Evolutionary conservation across 2,797 vertebrate genomes (phyloP).

Genomic region (Nothura maculosa): DNA sequence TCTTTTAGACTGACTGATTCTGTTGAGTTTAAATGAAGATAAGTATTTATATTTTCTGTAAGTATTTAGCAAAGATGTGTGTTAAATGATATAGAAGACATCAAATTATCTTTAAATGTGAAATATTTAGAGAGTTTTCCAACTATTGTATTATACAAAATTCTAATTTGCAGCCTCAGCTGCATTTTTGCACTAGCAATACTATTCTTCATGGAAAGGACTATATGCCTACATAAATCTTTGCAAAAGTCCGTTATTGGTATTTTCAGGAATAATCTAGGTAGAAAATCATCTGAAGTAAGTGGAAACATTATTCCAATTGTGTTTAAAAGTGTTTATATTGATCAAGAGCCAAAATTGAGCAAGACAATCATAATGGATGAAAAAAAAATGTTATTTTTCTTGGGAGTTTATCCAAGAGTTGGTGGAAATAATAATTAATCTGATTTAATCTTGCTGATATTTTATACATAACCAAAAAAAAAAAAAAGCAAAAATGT

Average conservation of each 20-base stretch:
- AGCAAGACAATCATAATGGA: not conserved
- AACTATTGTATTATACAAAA: not conserved
- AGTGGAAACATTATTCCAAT: conserved; percentile 50
- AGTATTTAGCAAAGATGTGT: not conserved
- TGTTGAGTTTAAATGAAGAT: not conserved
- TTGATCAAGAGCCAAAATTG: conserved; percentile 42
- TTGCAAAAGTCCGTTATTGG: conserved; percentile 45
- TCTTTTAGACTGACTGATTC: not conserved
- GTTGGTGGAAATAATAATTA: conserved; percentile 24
- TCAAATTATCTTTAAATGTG: not conserved
- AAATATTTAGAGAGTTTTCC: not conserved
- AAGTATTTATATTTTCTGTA: not conserved
- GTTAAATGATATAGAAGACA: not conserved
- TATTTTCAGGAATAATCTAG: conserved; percentile 54
- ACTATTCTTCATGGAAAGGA: conserved; percentile 10
- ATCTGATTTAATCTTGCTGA: conserved; percentile 27
- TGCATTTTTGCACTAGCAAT: conserved; percentile 1
- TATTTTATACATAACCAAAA: not conserved
- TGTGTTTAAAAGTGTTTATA: conserved; percentile 51
- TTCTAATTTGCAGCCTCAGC: conserved; percentile 3
- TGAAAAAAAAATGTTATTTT: not conserved
- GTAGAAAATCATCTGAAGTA: conserved; percentile 40
- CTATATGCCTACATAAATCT: conserved; percentile 42
- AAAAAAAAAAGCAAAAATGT: not conserved
- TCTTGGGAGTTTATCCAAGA: not conserved